phyloP scores from a whole-genome alignment of 2,888 invertebrate species.

The Zootermopsis nevadensis region DNA sequence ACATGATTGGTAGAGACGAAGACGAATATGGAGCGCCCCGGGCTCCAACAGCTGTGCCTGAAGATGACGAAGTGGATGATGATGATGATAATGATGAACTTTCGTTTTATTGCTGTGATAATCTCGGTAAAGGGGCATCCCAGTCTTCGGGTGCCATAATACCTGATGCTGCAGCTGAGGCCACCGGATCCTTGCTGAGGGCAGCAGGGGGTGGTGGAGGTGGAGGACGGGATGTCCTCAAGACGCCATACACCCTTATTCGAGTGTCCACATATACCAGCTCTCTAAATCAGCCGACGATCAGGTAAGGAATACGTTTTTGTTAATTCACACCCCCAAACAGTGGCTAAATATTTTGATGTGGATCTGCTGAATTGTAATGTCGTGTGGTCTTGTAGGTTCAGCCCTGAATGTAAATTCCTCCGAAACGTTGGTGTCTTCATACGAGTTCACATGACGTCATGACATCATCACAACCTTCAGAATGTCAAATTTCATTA shows the following conservation, averaged over 20 bases:
- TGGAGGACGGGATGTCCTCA: not conserved
- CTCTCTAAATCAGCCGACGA: slow-evolving; percentile 45
- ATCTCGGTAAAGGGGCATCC: not conserved
- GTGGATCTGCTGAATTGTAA: too few relatives aligned
- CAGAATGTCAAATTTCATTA: too few relatives aligned
- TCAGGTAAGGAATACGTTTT: slow-evolving; percentile 8
- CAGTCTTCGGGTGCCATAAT: not conserved
- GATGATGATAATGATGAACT: too few relatives aligned
- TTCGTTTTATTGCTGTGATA: slow-evolving; percentile 19
- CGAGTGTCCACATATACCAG: slow-evolving; percentile 48
- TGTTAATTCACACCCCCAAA: not conserved
- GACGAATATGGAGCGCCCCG: not conserved
- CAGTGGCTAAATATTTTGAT: too few relatives aligned
- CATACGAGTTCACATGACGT: too few relatives aligned
- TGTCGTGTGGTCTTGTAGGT: too few relatives aligned
- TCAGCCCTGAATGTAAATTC: too few relatives aligned
- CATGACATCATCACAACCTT: too few relatives aligned
- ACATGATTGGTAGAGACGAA: slow-evolving; percentile 32
- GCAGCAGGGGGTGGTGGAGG: slow-evolving; percentile 18
- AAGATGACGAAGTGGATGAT: slow-evolving; percentile 27
- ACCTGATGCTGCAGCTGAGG: not conserved
- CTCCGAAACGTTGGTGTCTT: too few relatives aligned
- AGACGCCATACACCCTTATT: slow-evolving; percentile 29
- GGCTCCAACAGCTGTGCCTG: not conserved
- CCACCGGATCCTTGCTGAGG: slow-evolving; percentile 36